Base-by-base conservation (phyloP, 2,797 vertebrate genomes). In the Salmo trutta region DNA sequence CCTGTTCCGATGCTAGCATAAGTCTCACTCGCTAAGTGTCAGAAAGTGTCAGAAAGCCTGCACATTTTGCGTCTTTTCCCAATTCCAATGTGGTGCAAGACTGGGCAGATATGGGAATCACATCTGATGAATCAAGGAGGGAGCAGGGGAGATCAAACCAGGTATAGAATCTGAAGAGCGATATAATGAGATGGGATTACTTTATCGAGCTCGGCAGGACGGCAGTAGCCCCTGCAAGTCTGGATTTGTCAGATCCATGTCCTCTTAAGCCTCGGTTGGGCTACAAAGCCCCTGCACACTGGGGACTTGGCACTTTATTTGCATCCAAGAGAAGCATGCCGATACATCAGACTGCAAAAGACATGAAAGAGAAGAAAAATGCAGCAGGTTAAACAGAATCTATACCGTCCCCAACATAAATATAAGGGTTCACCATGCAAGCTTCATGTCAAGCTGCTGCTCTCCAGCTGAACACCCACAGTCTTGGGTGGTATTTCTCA, bases 151-250 rank as follows among this genome's bases (percentile, higher is more conserved):
- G 82, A 83, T 85, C 80, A 83, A 75, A 82, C 81, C 79, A 77
- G 85, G 78, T 82, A 80, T 69, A 79, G 77, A 82, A 81, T 77
- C 73, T 73, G 66, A 82, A 75, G 81, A 74, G 77, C 77, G 56
- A 71, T 81, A 82, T 73, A 82, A 85, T 80, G 81, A 89, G 79
- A 84, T 74, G 75, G 83, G 81, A 85, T 88, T 87, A 86, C 65
- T 75, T 82, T 82, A 81, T 80, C 75, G 56, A 70, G 77, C 73
- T 79, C 67, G 3, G 47, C 71, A 73, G 80, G 82, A 75, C 36
- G 70, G 36, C 64, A 54, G 64, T 66, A 77, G 66, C 16, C 31
- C 71, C 81, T 77, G 77, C 72, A 77, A 77, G 77, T 36, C 8
- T 56, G 77, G 68, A 74, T 83, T 77, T 82, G 78, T 82, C 77